Evolutionary conservation across 2,797 vertebrate species (phyloP).

Genomic region (Hirundo rustica): DNA sequence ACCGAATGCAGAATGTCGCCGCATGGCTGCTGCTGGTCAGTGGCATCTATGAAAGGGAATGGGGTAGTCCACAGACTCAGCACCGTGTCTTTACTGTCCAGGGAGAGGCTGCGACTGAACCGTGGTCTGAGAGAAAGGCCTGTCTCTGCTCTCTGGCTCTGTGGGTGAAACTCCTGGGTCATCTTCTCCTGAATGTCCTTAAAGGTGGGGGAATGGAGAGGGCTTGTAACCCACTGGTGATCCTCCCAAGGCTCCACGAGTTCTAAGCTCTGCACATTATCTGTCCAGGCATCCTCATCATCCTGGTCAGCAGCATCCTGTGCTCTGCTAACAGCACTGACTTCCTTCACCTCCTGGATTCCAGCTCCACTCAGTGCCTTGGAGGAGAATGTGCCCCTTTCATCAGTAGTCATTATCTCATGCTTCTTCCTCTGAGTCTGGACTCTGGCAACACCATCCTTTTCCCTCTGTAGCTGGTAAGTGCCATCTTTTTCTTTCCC

Average conservation of each 20-base stretch:
- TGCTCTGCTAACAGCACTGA: conserved; percentile 12
- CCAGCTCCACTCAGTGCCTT: conserved; percentile 27
- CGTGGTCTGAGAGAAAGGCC: conserved; percentile 68
- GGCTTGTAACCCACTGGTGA: conserved; percentile 95
- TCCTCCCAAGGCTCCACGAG: conserved; percentile 95
- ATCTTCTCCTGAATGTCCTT: conserved; percentile 79
- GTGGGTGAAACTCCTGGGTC: conserved; percentile 47
- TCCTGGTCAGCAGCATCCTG: conserved; percentile 76
- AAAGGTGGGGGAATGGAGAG: conserved; percentile 92
- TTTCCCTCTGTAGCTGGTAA: conserved; percentile 18
- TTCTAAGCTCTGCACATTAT: conserved; percentile 83
- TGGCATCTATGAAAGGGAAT: conserved; percentile 49
- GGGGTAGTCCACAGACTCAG: conserved; percentile 70
- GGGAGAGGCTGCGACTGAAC: conserved; percentile 79
- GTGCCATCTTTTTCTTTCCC: background rate
- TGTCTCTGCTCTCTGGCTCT: conserved; percentile 44
- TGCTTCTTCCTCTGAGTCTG: background rate
- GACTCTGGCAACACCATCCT: background rate
- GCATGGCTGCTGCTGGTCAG: conserved; percentile 34
- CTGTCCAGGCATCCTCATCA: conserved; percentile 81
- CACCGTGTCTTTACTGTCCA: conserved; percentile 76
- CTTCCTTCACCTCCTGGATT: conserved; percentile 38
- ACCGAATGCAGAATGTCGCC: background rate
- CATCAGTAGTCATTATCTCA: background rate
- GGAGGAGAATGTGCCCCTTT: background rate